A percentile compares a stretch with the other conserved stretches of the same genome.
These are phyloP conservation scores for Oncorhynchus mykiss DNA, from an alignment of 2,113 vertebrate genomes.

Conservation along the genomic window DNA sequence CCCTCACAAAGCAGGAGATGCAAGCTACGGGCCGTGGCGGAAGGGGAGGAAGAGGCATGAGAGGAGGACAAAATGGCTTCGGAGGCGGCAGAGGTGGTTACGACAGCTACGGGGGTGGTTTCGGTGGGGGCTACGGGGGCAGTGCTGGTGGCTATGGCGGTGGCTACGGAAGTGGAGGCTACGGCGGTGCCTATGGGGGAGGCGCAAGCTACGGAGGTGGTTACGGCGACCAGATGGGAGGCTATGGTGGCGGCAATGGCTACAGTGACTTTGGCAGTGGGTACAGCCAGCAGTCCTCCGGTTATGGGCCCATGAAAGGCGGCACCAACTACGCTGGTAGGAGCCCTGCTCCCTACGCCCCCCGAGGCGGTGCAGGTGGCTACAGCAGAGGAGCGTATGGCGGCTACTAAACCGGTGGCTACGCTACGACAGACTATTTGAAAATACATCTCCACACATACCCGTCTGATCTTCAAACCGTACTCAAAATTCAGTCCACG, in stretches of 20 bases:
- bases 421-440: slow-evolving; percentile 13
- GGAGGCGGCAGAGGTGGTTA: slow-evolving; percentile 64
- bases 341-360: slow-evolving; percentile 84
- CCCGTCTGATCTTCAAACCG: slow-evolving; percentile 47
- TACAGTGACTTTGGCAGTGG: slow-evolving; percentile 88
- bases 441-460: slow-evolving; percentile 7
- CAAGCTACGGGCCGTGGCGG: slow-evolving; percentile 70
- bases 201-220: slow-evolving; percentile 60
- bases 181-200: slow-evolving; percentile 76
- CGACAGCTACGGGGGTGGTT: slow-evolving; percentile 66
- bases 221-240: slow-evolving; percentile 80
- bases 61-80: slow-evolving; percentile 50
- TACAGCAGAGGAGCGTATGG: slow-evolving; percentile 67
- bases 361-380: slow-evolving; percentile 67
- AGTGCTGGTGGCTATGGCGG: slow-evolving; percentile 63
- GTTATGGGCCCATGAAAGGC: slow-evolving; percentile 90
- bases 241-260: slow-evolving; percentile 85
- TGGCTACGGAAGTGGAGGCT: slow-evolving; percentile 50
- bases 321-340: slow-evolving; percentile 77
- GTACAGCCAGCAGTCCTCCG: slow-evolving; percentile 86
- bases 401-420: slow-evolving; percentile 47
- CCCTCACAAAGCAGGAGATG: slow-evolving; percentile 87
- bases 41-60: slow-evolving; percentile 58
- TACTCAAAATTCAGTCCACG: slow-evolving; percentile 51
- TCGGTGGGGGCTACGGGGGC: slow-evolving; percentile 55